Conservation (phyloP, 2,888 invertebrate species). For the Abscondita cerata region DNA sequence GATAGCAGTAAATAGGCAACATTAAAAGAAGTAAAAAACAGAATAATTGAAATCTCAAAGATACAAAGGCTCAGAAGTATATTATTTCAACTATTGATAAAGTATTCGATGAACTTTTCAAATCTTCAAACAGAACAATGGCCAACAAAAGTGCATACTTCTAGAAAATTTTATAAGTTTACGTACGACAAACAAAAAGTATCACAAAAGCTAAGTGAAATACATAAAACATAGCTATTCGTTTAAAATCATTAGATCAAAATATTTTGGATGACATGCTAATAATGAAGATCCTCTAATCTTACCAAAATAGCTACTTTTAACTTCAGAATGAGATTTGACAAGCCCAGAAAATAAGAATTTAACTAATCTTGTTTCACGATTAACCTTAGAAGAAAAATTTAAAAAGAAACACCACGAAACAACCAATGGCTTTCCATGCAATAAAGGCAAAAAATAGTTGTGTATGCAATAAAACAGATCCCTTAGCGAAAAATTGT, state of each 20-base stretch:
- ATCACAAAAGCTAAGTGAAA: not conserved
- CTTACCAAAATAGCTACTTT: not conserved
- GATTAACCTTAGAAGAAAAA: not conserved
- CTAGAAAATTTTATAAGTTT: not conserved
- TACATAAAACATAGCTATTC: not conserved
- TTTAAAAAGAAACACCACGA: no score
- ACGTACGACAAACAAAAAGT: not conserved
- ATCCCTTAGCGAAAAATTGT: no score
- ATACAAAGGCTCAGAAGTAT: no score
- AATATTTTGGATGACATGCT: conserved; percentile 2
- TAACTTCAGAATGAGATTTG: not conserved
- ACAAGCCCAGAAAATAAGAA: not conserved
- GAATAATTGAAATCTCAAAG: no score
- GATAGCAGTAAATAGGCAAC: no score
- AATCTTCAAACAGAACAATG: not conserved
- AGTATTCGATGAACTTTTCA: not conserved
- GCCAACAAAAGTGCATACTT: not conserved
- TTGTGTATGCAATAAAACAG: no score
- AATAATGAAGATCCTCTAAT: not conserved
- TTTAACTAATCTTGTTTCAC: not conserved
- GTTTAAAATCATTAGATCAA: not conserved
- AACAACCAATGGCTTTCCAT: no score
- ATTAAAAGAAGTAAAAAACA: no score
- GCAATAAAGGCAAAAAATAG: no score
- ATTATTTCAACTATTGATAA: no score